Evolutionary conservation across 2,113 vertebrate species (phyloP).

Genomic region (Gymnarchus niloticus): DNA sequence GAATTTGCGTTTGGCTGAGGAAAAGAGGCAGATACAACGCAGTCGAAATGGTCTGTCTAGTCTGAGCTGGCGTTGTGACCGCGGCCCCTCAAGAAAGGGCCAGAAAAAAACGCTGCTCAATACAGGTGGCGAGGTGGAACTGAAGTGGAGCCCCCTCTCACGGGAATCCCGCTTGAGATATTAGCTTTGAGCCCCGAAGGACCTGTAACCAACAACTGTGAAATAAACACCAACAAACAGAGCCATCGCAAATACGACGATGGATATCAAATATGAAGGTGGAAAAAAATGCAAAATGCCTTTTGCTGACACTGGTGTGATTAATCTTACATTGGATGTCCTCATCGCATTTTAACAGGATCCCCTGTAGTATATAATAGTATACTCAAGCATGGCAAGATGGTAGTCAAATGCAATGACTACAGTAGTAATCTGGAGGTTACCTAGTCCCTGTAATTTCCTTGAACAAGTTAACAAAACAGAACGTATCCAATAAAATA

Average conservation of each 20-base stretch:
- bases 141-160: background rate
- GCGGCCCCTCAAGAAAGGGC: background rate
- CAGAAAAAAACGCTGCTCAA: background rate
- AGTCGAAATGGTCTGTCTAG: background rate
- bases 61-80: background rate
- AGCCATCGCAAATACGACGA: background rate
- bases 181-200: background rate
- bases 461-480: background rate
- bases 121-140: background rate
- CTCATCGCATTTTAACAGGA: background rate
- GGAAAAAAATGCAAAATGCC: background rate
- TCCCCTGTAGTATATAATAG: background rate
- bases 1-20: background rate
- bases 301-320: background rate
- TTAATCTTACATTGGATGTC: background rate
- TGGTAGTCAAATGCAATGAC: background rate
- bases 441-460: background rate
- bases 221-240: constrained; percentile 19
- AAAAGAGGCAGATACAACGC: background rate
- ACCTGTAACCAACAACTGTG: constrained; percentile 1
- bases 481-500: background rate
- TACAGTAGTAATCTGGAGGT: background rate
- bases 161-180: background rate
- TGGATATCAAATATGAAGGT: background rate
- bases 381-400: background rate